phyloP scores from a whole-genome alignment of 2,888 invertebrate genomes.

The Tipula helvola region DNA sequence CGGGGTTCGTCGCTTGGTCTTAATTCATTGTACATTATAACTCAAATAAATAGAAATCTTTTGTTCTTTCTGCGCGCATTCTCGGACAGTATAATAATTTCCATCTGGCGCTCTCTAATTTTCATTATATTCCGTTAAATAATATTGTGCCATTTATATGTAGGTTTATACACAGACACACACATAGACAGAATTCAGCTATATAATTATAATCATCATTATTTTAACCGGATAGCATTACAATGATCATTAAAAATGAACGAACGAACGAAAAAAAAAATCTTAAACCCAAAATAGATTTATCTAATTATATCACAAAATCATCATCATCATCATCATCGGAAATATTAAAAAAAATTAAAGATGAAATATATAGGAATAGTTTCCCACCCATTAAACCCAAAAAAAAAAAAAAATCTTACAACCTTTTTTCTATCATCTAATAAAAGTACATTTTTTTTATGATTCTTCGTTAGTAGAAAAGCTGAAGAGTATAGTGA shows the following conservation, averaged over 20 bases:
- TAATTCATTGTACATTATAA: background rate
- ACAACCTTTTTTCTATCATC: background rate
- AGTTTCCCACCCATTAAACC: background rate
- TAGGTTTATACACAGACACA: background rate
- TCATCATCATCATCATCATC: background rate
- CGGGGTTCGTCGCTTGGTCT: background rate
- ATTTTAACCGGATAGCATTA: background rate
- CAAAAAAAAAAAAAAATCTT: background rate
- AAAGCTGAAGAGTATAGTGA: background rate
- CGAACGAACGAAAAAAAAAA: background rate
- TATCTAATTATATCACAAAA: conserved; percentile 4
- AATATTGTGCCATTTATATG: background rate
- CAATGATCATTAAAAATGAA: background rate
- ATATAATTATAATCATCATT: conserved; percentile 4
- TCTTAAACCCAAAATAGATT: conserved; percentile 4
- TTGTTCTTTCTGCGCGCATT: background rate
- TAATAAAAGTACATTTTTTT: background rate
- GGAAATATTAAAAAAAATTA: background rate
- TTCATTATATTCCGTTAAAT: background rate
- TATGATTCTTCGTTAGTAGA: background rate
- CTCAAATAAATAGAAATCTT: background rate
- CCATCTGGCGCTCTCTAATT: background rate
- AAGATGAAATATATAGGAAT: background rate
- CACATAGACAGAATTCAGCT: background rate
- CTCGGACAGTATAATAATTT: background rate